A percentile compares a stretch with the other conserved stretches of the same genome.
phyloP scores from a whole-genome alignment of 2,797 vertebrate genomes.

The Anabacerthia variegaticeps region DNA sequence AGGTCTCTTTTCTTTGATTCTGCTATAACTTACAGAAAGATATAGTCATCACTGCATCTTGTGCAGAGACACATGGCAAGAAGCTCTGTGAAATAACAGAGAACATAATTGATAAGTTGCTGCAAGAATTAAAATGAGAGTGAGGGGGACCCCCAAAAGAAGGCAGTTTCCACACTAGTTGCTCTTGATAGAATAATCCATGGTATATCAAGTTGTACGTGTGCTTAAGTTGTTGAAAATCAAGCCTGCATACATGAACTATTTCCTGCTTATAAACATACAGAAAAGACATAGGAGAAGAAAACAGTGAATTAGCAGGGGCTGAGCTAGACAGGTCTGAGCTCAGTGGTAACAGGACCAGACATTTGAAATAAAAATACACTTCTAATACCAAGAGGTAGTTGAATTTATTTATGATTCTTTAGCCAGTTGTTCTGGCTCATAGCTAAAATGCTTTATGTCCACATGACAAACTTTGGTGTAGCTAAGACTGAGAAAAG shows the following conservation, averaged over 20 bases:
- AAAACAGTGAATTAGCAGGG: neutral
- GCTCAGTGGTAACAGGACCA: neutral
- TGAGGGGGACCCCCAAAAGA: neutral
- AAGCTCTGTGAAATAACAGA: neutral
- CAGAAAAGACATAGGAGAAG: neutral
- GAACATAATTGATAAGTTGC: neutral
- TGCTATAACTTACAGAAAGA: neutral
- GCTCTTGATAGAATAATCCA: neutral
- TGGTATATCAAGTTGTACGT: neutral
- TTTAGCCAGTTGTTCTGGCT: neutral
- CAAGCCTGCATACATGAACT: neutral
- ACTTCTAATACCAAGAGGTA: neutral
- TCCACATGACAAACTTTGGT: neutral
- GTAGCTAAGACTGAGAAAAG: neutral
- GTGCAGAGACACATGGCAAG: neutral
- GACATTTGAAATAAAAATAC: neutral
- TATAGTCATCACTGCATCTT: neutral
- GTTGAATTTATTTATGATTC: neutral
- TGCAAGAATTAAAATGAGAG: neutral
- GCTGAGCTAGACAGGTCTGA: neutral
- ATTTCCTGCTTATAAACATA: neutral
- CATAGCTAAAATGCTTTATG: neutral
- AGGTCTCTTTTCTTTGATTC: neutral
- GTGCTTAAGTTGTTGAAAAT: neutral
- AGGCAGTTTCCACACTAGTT: neutral